A percentile compares a stretch with the other conserved stretches of the same genome.
phyloP scores from a whole-genome alignment of 2,113 vertebrate genomes.

The Phocoena sinus region DNA sequence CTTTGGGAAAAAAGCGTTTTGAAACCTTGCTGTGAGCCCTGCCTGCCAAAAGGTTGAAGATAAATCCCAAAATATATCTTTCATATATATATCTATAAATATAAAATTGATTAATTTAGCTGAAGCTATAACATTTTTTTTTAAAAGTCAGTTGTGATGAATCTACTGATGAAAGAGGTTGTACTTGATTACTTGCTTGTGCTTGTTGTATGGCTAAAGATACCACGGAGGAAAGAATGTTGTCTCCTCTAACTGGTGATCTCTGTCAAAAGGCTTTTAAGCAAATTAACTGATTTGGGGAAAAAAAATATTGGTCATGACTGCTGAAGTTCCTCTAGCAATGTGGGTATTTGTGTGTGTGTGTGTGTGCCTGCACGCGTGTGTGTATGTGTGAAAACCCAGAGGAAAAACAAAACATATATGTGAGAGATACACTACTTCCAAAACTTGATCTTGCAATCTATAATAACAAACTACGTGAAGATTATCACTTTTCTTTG shows the following conservation, averaged over 20 bases:
- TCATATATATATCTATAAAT: background rate
- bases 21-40: background rate
- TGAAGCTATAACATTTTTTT: background rate
- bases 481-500: background rate
- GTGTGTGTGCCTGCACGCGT: fast-evolving
- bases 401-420: background rate
- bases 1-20: background rate
- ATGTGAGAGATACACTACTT: background rate
- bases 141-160: background rate
- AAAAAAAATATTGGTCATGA: background rate
- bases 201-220: background rate
- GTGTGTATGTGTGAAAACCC: background rate
- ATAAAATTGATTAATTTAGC: background rate
- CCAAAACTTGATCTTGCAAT: background rate
- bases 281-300: background rate
- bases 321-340: background rate
- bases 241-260: background rate
- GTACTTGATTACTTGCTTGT: background rate
- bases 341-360: background rate
- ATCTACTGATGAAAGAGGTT: background rate
- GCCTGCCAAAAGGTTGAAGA: background rate
- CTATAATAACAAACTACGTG: background rate
- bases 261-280: background rate
- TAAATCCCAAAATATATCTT: background rate
- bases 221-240: background rate